Conservation (phyloP, 2,888 invertebrate species). For the Pediacus dermestoides region DNA sequence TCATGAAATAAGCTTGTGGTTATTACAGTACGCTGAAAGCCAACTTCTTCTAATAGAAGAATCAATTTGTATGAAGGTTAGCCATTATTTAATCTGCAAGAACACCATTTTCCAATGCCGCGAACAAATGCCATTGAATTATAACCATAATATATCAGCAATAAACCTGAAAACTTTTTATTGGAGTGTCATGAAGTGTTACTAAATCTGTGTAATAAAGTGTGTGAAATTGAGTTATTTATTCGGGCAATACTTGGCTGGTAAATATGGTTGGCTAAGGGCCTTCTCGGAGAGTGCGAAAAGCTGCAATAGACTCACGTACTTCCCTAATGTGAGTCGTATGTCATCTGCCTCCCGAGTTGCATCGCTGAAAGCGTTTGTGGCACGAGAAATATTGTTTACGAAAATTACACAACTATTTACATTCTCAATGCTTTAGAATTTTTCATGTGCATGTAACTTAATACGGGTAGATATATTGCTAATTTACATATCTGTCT, state of each 20-base stretch:
- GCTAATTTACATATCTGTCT: constrained; percentile 8
- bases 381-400: constrained; percentile 23
- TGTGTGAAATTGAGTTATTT: constrained; percentile 28
- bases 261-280: too few species aligned
- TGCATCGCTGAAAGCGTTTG: constrained; percentile 18
- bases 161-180: constrained; percentile 29
- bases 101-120: too few species aligned
- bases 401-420: constrained; percentile 22
- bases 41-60: too few species aligned
- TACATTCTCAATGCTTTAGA: constrained; percentile 12
- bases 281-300: constrained; percentile 12
- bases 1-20: too few species aligned
- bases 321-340: constrained; percentile 23
- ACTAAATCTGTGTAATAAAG: constrained; percentile 28
- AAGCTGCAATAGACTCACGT: constrained; percentile 25
- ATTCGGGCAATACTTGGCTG: constrained; percentile 19
- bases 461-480: constrained; percentile 6
- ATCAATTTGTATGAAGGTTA: too few species aligned
- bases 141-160: constrained; percentile 28
- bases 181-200: constrained; percentile 26
- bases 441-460: constrained; percentile 2
- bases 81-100: too few species aligned
- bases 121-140: constrained; percentile 28
- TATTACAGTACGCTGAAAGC: too few species aligned
- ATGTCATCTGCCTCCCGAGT: constrained; percentile 37